Evolutionary conservation across 2,113 vertebrate genomes (phyloP), one percentile per base, ranked within the genome.

Genomic region (Addax nasomaculatus): DNA sequence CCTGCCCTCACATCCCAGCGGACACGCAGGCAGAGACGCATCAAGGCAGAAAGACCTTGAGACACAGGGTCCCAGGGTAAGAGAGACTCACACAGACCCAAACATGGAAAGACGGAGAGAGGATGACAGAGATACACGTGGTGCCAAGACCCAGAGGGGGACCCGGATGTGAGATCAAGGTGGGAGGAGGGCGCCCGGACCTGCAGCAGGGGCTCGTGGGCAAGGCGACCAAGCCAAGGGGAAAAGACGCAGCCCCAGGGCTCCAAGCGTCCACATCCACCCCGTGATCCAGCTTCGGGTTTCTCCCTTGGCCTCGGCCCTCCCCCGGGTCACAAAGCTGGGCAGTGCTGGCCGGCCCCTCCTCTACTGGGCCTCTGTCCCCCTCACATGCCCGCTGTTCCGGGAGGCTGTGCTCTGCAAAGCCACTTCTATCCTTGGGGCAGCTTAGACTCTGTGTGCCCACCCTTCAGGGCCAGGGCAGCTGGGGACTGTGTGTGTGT

Each of bases 171-270:
- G 51, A 58, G 60, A 36, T 15, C 0, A 6, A n/a, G 6, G 10
- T 17, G 17, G 21, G 14, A 76, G 39, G 23, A 39, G 10, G n/a
- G 19, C 0, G 1, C 0, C 33, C 2, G 0, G 79, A 27, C 30
- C 30, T 16, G 27, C 17, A 11, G 30, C 17, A 30, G 33, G 7
- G 43, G 27, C n/a, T 55, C 51, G 5, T 13, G 2, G 49, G 12
- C 49, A 36, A 27, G 76, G 16, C 0, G 11, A 70, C 25, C 39
- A 33, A 58, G 90, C 70, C 0, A 0, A 4, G 51, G 9, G 19
- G 73, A n/a, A 7, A 49, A 87, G 84, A 70, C 9, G 15, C 16
- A 79, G 85, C 51, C 29, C 78, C 2, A 0, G n/a, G 81, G 33
- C 73, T 23, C 55, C 43, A 13, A 45, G 45, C 3, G 3, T 55